Evolutionary conservation across 2,113 vertebrate genomes (phyloP).

Genomic region (Gulo gulo): DNA sequence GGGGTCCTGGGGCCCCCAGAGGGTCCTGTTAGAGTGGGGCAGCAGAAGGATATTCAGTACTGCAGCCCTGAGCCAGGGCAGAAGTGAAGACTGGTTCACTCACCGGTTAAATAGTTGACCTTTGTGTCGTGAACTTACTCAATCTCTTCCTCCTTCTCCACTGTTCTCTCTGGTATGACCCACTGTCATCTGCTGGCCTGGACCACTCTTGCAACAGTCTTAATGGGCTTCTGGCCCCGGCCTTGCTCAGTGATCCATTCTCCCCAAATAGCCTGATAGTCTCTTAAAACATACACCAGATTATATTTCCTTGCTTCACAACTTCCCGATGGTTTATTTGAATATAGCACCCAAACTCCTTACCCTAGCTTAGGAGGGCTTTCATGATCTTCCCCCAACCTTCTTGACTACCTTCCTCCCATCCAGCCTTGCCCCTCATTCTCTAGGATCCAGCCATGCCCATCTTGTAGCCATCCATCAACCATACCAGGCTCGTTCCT

Average conservation of each 20-base stretch:
- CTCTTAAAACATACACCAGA: not conserved
- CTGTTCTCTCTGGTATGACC: no score
- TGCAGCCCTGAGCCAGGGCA: not conserved
- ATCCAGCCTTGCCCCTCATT: not conserved
- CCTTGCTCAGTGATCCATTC: not conserved
- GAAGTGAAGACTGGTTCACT: not conserved
- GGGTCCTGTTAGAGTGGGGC: not conserved
- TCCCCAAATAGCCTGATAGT: not conserved
- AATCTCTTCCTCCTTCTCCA: not conserved
- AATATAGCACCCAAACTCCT: not conserved
- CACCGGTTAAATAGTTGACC: not conserved
- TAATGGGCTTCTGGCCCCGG: not conserved
- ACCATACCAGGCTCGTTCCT: not conserved
- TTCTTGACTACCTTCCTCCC: not conserved
- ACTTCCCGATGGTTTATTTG: not conserved
- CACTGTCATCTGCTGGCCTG: fast-evolving
- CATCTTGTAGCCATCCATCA: not conserved
- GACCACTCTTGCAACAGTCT: not conserved
- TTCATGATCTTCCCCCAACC: not conserved
- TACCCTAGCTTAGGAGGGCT: not conserved
- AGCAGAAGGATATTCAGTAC: not conserved
- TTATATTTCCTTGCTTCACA: not conserved
- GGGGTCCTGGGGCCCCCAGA: not conserved
- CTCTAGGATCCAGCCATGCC: not conserved
- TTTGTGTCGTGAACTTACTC: not conserved